A percentile compares a stretch with the other conserved stretches of the same genome.
Conservation (phyloP, 2,113 vertebrate species). For the Lucifuga dentata region DNA sequence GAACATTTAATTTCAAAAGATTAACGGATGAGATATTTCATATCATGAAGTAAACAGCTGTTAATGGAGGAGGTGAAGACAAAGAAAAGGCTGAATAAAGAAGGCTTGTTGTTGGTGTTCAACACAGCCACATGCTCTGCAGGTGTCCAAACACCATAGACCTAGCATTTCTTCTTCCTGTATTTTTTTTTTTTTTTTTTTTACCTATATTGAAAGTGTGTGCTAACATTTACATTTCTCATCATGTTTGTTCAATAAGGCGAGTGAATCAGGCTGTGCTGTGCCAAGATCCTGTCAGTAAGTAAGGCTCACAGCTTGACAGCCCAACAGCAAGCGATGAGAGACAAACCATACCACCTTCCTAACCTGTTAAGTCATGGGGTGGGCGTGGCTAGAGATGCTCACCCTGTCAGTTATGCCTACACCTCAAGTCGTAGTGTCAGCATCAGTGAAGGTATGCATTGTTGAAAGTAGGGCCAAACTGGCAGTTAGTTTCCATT, state of each 20-base stretch:
- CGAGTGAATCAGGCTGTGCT: constrained; percentile 62
- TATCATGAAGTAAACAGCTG: constrained; percentile 19
- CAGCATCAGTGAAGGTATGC: constrained; percentile 74
- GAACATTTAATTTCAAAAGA: too few species aligned
- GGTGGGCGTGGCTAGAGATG: constrained; percentile 50
- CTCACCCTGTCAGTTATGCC: constrained; percentile 54
- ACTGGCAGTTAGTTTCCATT: constrained; percentile 77
- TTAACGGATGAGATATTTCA: not conserved
- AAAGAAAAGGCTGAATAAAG: constrained; percentile 24
- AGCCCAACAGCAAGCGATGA: constrained; percentile 65
- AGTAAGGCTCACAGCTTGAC: constrained; percentile 37
- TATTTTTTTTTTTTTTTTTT: constrained; percentile 30
- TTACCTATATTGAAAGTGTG: constrained; percentile 48
- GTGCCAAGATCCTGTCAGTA: constrained; percentile 83
- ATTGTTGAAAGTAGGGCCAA: constrained; percentile 73
- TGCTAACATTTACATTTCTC: constrained; percentile 75
- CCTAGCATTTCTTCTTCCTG: constrained; percentile 27
- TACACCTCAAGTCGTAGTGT: constrained; percentile 52
- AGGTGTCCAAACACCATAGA: constrained; percentile 79
- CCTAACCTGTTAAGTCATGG: constrained; percentile 75
- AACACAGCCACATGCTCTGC: constrained; percentile 38
- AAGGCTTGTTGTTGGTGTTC: constrained; percentile 18
- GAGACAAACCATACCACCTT: constrained; percentile 72
- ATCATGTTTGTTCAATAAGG: constrained; percentile 76
- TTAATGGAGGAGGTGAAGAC: constrained; percentile 21